Base-by-base conservation (phyloP, 2,797 vertebrate genomes). In the Fistularia tabacaria region DNA sequence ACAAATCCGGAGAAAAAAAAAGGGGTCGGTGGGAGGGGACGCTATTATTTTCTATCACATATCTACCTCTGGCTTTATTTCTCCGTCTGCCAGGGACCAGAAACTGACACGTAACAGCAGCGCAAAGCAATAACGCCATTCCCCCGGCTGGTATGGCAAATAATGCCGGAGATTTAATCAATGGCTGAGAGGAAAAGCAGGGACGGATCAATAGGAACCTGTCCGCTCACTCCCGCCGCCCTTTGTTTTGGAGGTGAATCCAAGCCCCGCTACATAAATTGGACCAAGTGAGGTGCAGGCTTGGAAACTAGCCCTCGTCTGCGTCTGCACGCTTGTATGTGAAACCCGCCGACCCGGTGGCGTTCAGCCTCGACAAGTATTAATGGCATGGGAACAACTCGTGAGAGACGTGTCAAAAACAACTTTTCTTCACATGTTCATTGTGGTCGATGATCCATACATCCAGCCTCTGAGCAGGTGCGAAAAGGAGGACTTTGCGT, bases 151-250 rank as follows among this genome's bases (percentile, higher is more conserved):
- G 73, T 79, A 80, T 70, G 76, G 82, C 84, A 87, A 87, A 86
- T 85, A 84, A 86, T 81, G 82, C 66, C 41, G 52, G 75, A 83
- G 85, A 90, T 87, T 83, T 88, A 90, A 91, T 91, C 80, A 87
- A 88, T 88, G 83, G 79, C 70, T 36, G 41, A 72, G 81, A 86
- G 82, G 84, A 88, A 86, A 81, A 82, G 78, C 76, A 68, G 72
- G 70, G 76, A 71, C 79, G 62, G 86, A 89, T 90, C 89, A 84
- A 91, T 91, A 87, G 69, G 46, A 68, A 78, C 69, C 69, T 51
- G 76, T 64, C 76, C 85, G 79, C 82, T 83, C 83, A 78, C 74
- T 83, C 69, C 71, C 69, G 66, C 83, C 79, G 73, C 83, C 69
- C 71, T 67, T 66, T 66, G 70, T 74, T 88, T 78, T 87, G 82